These are phyloP conservation scores for Origma solitaria DNA, from an alignment of 2,113 vertebrate genomes.

Conservation along the genomic window DNA sequence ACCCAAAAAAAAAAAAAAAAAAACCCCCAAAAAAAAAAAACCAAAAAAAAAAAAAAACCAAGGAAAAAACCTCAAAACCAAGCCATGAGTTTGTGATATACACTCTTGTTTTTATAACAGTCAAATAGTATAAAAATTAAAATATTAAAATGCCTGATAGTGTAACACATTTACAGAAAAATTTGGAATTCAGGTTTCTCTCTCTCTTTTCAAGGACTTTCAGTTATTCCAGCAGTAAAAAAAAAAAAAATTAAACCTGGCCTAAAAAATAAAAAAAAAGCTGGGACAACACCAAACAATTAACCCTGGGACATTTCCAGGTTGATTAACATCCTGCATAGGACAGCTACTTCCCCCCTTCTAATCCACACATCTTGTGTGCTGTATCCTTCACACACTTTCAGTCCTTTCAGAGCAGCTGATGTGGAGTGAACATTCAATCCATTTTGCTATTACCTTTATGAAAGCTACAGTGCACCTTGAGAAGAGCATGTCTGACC, in stretches of 20 bases:
- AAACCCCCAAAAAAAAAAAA: no score
- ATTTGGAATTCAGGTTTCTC: background rate
- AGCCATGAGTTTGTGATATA: background rate
- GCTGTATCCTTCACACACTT: background rate
- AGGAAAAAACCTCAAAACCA: background rate
- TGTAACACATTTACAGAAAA: background rate
- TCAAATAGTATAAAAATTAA: background rate
- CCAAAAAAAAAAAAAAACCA: background rate
- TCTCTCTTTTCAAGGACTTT: background rate
- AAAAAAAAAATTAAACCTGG: background rate
- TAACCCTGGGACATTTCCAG: background rate
- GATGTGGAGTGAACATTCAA: conserved; percentile 44
- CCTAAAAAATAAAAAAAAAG: background rate
- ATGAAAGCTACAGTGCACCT: conserved; percentile 57
- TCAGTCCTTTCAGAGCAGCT: conserved; percentile 6
- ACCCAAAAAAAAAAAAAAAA: no score
- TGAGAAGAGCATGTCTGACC: conserved; percentile 56
- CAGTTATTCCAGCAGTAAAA: background rate
- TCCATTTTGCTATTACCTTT: conserved; percentile 63
- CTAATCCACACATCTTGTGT: background rate
- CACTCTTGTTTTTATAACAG: background rate
- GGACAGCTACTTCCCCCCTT: background rate
- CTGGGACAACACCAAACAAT: background rate
- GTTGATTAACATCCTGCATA: background rate
- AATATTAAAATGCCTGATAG: background rate